Percentiles rank a stretch among this genome's conserved stretches.
phyloP scores from a whole-genome alignment of 1,140 invertebrate genomes.

The Zaprionus kolodkinae region DNA sequence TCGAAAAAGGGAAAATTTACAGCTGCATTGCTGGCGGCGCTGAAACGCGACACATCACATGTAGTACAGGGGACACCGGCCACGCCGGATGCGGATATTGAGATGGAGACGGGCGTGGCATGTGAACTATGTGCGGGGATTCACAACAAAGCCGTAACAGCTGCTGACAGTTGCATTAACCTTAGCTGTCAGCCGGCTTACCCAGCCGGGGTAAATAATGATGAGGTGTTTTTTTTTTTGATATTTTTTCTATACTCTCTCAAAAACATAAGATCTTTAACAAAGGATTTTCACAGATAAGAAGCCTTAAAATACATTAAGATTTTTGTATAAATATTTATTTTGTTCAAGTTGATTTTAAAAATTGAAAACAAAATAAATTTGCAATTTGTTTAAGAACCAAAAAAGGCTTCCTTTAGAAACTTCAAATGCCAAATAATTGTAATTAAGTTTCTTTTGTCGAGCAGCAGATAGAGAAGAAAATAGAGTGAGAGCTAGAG shows the following conservation, averaged over 20 bases:
- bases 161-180: conserved; percentile 53
- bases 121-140: conserved; percentile 4
- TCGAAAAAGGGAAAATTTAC: neutral
- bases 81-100: neutral
- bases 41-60: conserved; percentile 19
- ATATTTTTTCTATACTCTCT: neutral
- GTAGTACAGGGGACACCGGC: neutral
- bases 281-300: neutral
- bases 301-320: no score
- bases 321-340: no score
- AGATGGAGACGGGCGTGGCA: neutral
- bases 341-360: no score
- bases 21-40: conserved; percentile 39
- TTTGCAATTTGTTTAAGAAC: neutral
- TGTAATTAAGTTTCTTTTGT: conserved; percentile 29
- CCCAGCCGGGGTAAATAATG: conserved; percentile 17
- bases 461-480: neutral
- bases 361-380: neutral
- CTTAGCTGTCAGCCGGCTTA: conserved; percentile 34
- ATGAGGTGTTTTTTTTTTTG: conserved; percentile 7
- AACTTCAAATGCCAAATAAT: conserved; percentile 19
- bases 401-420: neutral
- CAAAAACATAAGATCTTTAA: neutral
- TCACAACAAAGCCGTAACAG: conserved; percentile 36
- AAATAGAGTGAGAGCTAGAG: neutral